Evolutionary conservation across 2,113 vertebrate genomes (phyloP), one percentile per base, ranked within the genome.

Genomic region (Thryonomys swinderianus): DNA sequence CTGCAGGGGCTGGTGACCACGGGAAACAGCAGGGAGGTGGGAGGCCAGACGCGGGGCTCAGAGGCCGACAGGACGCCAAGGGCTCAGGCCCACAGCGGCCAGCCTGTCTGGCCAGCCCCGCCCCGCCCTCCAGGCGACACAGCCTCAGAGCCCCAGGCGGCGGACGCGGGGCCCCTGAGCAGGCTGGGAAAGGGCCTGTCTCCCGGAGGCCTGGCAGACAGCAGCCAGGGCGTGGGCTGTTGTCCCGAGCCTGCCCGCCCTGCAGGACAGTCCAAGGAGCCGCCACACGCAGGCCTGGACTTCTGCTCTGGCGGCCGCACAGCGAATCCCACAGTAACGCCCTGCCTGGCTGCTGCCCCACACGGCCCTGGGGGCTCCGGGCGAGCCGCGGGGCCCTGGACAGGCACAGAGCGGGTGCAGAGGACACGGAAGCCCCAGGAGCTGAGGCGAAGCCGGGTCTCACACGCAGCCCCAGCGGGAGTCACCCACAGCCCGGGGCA

Each of bases 1-100:
- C 2, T n/a, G n/a, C n/a, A n/a, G 18, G 9, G 64, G 69, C 69
- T 1, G 7, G 13, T 2, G 51, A 76, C 42, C 0, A 12, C 0
- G 53, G 34, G 62, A 79, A 64, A 2, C 7, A 12, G 90, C 6
- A 5, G 61, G 21, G 4, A 37, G 30, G 21, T 0, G 25, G 21
- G 3, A 25, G 21, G 59, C 40, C 83, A 59, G 48, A 37, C 0
- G 14, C 13, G 17, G 5, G 3, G 40, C 42, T 16, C 78, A n/a
- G 18, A 48, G 42, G 48, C 55, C 34, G 34, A 27, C 42, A 5
- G 3, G 2, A 57, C 1, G 14, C 57, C 80, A 11, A 16, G 11
- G 3, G 42, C 2, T 16, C 48, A 6, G 34, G 34, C 30, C 57
- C 74, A 67, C 42, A 17, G 2, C 40, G 67, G 4, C 30, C 32